Base-by-base conservation (phyloP, 2,888 invertebrate genomes). In the Dorcus parallelipipedus region DNA sequence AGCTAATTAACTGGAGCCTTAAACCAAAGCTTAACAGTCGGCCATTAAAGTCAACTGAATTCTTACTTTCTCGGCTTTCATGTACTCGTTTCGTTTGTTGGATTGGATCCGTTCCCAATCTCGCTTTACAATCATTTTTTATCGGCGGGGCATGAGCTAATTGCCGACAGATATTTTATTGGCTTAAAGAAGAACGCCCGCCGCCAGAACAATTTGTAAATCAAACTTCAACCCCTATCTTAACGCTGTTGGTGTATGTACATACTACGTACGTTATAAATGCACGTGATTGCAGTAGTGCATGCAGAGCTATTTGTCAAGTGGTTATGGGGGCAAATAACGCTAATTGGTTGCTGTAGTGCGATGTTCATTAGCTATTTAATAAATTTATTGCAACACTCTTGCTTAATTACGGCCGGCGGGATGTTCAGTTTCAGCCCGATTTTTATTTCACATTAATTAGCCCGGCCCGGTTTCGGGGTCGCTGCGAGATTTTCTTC, bases 41-140 rank as follows among this genome's bases (percentile, higher is more conserved):
- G 9, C 56, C 52, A 52, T 56, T 56, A 56, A 56, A 56, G 56
- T 56, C 56, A 56, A 56, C 45, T 56, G 51, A 52, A 56, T 56
- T 56, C 45, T 51, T 56, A 56, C 38, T 51, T 56, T 45, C 45
- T 56, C 47, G 41, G 47, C 56, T 56, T 56, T 51, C 52, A 56
- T 56, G 40, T 45, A 43, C 56, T 51, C 51, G 38, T 38, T 56
- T 40, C 39, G 51, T 39, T 56, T 45, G 51, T 56, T 52, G 45
- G 52, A 43, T 56, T 56, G 45, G 52, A 50, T 52, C 23, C 52
- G 56, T 47, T 51, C 26, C 38, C 56, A 56, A 50, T 56, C 40
- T 47, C 56, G 38, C 40, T 56, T 56, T 56, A 56, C 45, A 56
- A 45, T 56, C 56, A 51, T 56, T 56, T 20, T 51, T 51, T 51